phyloP scores from a whole-genome alignment of 2,888 invertebrate genomes.

The Nephrotoma appendiculata region DNA sequence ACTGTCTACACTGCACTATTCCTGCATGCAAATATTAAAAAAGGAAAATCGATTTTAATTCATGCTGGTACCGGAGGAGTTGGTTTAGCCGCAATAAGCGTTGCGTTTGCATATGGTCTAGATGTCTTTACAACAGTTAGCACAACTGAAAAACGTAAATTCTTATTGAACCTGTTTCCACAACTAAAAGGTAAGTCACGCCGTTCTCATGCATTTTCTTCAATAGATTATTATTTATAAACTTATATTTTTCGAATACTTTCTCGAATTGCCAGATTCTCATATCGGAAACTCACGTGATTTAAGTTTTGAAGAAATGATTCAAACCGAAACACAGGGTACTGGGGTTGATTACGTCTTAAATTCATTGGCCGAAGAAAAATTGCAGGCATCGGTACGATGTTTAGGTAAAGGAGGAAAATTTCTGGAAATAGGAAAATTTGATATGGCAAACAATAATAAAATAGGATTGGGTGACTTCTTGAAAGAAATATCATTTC shows the following conservation, averaged over 20 bases:
- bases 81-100: conserved; percentile 63
- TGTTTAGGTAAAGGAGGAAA: conserved; percentile 46
- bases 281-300: conserved; percentile 82
- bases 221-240: too few relatives aligned
- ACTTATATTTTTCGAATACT: too few relatives aligned
- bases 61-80: conserved; percentile 56
- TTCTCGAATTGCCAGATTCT: background rate
- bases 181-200: conserved; percentile 28
- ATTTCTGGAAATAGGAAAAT: conserved; percentile 79
- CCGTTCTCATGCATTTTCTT: too few relatives aligned
- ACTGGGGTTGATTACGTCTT: conserved; percentile 80
- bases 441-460: conserved; percentile 56
- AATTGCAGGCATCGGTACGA: conserved; percentile 55
- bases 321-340: conserved; percentile 65
- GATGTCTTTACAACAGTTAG: conserved; percentile 59
- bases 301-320: conserved; percentile 72
- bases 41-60: conserved; percentile 33
- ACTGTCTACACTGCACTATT: conserved; percentile 44
- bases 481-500: conserved; percentile 56
- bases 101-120: conserved; percentile 48
- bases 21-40: conserved; percentile 22
- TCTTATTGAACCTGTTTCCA: conserved; percentile 37
- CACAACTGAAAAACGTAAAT: conserved; percentile 39
- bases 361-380: conserved; percentile 87
- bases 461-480: conserved; percentile 48